Evolutionary conservation across 2,797 vertebrate species (phyloP).

Genomic region (Adrianichthys oophorus): DNA sequence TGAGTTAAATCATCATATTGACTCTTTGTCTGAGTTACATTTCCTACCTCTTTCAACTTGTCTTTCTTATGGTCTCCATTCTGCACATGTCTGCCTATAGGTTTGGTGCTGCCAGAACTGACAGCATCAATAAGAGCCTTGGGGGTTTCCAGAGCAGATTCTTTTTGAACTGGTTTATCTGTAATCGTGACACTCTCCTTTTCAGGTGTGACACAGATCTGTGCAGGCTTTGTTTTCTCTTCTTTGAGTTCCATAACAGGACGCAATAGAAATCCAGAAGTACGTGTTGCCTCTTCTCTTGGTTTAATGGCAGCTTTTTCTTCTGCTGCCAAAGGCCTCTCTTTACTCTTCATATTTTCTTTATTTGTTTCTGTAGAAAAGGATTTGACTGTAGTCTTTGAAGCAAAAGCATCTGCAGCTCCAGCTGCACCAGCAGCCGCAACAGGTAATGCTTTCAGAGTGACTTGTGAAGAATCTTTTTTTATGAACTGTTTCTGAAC

Average conservation of each 20-base stretch:
- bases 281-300: constrained; percentile 18
- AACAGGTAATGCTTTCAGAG: constrained; percentile 34
- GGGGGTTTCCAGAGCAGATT: constrained; percentile 21
- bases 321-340: constrained; percentile 39
- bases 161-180: constrained; percentile 8
- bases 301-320: constrained; percentile 33
- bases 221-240: constrained; percentile 25
- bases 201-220: constrained; percentile 14
- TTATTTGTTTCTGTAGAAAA: constrained; percentile 37
- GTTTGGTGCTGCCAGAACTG: constrained; percentile 11
- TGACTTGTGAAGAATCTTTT: constrained; percentile 39
- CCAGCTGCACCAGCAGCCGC: constrained; percentile 30
- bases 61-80: constrained; percentile 8
- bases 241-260: constrained; percentile 27
- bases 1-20: constrained; percentile 18
- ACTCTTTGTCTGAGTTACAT: constrained; percentile 25
- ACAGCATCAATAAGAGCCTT: background rate
- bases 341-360: constrained; percentile 18
- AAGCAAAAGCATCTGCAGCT: constrained; percentile 48
- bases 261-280: constrained; percentile 8
- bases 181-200: constrained; percentile 9
- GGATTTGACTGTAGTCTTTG: constrained; percentile 43
- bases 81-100: constrained; percentile 11
- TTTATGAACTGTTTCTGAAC: constrained; percentile 37
- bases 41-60: constrained; percentile 20